Evolutionary conservation across 2,888 invertebrate genomes (phyloP), one percentile per base, ranked within the genome.

Genomic region (Cheilosia vulpina): DNA sequence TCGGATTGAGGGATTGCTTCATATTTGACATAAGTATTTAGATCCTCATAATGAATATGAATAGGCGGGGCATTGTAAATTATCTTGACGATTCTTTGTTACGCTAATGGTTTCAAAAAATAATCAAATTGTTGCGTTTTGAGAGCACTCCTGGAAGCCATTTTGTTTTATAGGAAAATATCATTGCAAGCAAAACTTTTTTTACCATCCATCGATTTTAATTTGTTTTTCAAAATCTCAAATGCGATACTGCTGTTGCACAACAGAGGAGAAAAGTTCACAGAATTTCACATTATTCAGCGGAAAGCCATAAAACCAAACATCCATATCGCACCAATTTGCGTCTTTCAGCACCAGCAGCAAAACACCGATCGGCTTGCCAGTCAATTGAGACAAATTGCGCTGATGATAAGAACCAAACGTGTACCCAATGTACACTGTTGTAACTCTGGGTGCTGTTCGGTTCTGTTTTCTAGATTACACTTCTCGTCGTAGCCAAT

Each of bases 331-430:
- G 55, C 62, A 62, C 53, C 71, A 72, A 13, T 50, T 65, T 72
- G 79, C 71, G 72, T 65, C 58, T 27, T 52, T 58, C 52, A 52
- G 31, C 55, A 17, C 31, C 24, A 17, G 38, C 41, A 31, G 21
- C 21, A 27, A 15, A 53, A 38, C 31, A 52, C 43, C 31, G 34
- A 38, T 65, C 58, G 58, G 31, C 62, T 41, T 50, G 66, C 65
- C 78, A 78, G 62, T 79, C 83, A 83, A 83, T 83, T 83, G 79
- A 83, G 79, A 73, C 83, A 83, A 83, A 83, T 83, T 83, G 73
- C 79, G 47, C 62, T 52, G 73, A 72, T 78, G 83, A 83, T 83
- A 83, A 83, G 78, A 83, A 79, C 73, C 63, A 73, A 77, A 68
- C 83, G 78, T 83, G 72, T 69, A 68, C 62, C 38, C 38, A 38